Percentiles rank a stretch among this genome's conserved stretches.
Evolutionary conservation across 2,888 invertebrate genomes (phyloP).

Genomic region (Anodontia alba): DNA sequence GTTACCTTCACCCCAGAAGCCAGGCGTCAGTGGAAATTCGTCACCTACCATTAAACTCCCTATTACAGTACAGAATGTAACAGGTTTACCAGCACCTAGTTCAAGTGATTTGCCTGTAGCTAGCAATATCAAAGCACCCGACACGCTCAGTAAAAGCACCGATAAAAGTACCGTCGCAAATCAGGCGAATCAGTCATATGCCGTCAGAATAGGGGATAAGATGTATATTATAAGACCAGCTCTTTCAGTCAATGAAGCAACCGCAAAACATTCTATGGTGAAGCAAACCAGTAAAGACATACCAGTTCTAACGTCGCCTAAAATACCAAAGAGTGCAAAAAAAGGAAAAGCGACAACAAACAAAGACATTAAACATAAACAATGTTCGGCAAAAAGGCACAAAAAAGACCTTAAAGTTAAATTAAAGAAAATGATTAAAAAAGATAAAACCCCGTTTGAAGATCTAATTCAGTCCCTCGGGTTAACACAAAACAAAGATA

Average conservation of each 20-base stretch:
- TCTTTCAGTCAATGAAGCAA: background rate
- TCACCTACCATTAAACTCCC: background rate
- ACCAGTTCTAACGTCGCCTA: background rate
- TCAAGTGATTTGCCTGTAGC: too few species aligned
- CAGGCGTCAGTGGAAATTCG: background rate
- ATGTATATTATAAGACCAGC: slow-evolving; percentile 5
- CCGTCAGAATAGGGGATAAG: slow-evolving; percentile 2
- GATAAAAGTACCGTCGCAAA: too few species aligned
- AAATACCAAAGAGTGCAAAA: background rate
- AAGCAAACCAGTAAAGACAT: background rate
- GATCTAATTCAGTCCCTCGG: background rate
- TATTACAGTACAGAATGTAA: background rate
- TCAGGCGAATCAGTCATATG: background rate
- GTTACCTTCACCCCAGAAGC: background rate
- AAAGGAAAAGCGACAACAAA: background rate
- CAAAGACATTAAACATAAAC: background rate
- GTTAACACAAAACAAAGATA: background rate
- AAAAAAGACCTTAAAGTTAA: background rate
- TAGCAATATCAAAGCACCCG: too few species aligned
- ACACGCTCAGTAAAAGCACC: too few species aligned
- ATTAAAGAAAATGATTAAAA: background rate
- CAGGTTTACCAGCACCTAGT: background rate
- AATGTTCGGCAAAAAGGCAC: background rate
- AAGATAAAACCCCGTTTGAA: background rate
- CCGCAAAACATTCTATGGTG: background rate